Evolutionary conservation across 1,140 invertebrate genomes (phyloP).

Genomic region (Leptopilina clavipes): DNA sequence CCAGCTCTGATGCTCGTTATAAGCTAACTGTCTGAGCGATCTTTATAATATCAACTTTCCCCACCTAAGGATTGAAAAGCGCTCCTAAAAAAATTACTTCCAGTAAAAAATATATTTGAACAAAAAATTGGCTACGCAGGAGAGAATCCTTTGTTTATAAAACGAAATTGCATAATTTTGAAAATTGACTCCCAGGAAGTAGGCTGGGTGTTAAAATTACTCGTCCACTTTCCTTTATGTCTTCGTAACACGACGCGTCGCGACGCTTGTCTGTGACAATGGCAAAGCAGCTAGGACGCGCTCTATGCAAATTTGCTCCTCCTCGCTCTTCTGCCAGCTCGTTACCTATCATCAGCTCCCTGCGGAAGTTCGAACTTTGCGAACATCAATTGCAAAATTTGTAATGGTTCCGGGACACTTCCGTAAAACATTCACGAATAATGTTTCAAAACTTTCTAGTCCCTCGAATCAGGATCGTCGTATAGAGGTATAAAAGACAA

Average conservation of each 20-base stretch:
- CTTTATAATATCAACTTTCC: too few relatives aligned
- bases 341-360: conserved; percentile 32
- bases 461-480: conserved; percentile 20
- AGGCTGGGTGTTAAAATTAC: neutral
- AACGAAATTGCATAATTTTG: conserved; percentile 3
- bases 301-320: conserved; percentile 24
- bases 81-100: too few relatives aligned
- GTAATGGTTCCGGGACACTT: conserved; percentile 33
- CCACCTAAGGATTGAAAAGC: too few relatives aligned
- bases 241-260: neutral
- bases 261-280: conserved; percentile 26
- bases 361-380: conserved; percentile 30
- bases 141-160: too few relatives aligned
- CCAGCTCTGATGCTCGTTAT: too few relatives aligned
- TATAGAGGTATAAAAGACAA: neutral
- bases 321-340: conserved; percentile 21
- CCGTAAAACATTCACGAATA: conserved; percentile 34
- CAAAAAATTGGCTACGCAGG: too few relatives aligned
- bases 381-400: conserved; percentile 34
- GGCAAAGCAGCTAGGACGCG: conserved; percentile 3
- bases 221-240: conserved; percentile 21
- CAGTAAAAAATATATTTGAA: too few relatives aligned
- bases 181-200: conserved; percentile 39
- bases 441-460: conserved; percentile 17
- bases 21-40: too few relatives aligned